Base-by-base conservation (phyloP, 2,888 invertebrate genomes). In the Drosophila macrothrix region DNA sequence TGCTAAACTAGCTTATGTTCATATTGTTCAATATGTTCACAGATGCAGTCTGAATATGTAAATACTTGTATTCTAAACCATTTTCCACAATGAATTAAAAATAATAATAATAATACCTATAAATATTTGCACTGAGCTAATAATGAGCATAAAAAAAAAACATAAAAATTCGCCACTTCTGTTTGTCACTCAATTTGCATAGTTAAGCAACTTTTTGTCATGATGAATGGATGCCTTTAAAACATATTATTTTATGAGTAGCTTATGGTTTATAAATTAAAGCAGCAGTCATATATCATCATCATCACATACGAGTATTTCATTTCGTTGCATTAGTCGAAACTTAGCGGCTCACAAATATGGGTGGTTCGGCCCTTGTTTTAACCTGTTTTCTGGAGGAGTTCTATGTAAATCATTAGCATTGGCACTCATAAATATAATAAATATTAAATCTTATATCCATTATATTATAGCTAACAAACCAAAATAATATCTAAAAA, bases 141-240 rank as follows among this genome's bases (percentile, higher is more conserved):
- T 2, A 28, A 25, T 25, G 14, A 22, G 22, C 39, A 25, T 22
- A 22, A 43, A 41, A 62, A 62, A 29, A 31, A 39, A 53, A 25
- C 22, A 14, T 53, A 39, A 61, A 31, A 37, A 41, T 37, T 25
- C 14, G 12, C 41, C 14, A 25, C 22, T 55, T 41, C 7, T 3
- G 39, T 41, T 62, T 55, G 55, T 28, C 31, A 7, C 7, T 55
- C 5, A 55, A 67, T 74, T 54, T 73, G 54, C 63, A 67, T 67
- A 55, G 60, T 46, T 55, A 37, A 39, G 28, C 35, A 46, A 52
- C 35, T 56, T 54, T 58, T 66, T 63, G 39, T 16, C 61, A 62
- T 46, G 22, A 35, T 43, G 41, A 41, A 39, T 63, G 50, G 54
- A 50, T 55, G 63, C 46, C 46, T 43, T 61, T 28, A 46, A 41